These are phyloP conservation scores for Nephrotoma flavescens DNA, from an alignment of 2,888 invertebrate genomes.

Conservation along the genomic window DNA sequence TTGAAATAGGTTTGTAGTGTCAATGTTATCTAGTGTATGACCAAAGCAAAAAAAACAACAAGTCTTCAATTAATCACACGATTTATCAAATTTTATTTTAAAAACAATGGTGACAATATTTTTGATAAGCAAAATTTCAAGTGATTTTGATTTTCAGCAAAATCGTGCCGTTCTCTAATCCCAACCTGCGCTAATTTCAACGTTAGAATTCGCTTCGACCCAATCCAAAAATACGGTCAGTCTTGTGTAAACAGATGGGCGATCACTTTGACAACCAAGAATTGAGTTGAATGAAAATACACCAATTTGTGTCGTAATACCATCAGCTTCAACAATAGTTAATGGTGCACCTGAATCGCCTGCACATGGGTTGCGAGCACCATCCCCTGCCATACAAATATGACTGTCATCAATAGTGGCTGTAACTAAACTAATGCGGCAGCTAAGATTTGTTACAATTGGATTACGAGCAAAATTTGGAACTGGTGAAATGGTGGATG, in stretches of 20 bases:
- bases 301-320: neutral
- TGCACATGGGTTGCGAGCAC: constrained; percentile 21
- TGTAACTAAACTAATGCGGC: neutral
- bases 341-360: constrained; percentile 25
- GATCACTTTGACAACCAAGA: neutral
- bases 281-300: neutral
- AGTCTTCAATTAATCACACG: neutral
- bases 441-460: neutral
- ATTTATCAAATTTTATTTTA: neutral
- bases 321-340: constrained; percentile 7
- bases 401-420: constrained; percentile 9
- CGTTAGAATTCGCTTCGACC: neutral
- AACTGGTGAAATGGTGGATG: neutral
- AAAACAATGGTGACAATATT: neutral
- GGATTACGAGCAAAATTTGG: neutral
- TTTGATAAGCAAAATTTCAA: neutral
- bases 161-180: neutral
- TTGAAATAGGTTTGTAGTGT: too few species aligned
- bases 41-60: neutral
- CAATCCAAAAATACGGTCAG: neutral
- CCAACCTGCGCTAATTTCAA: neutral
- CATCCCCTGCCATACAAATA: constrained; percentile 21
- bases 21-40: neutral
- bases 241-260: neutral
- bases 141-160: neutral